Base-by-base conservation (phyloP, 2,113 vertebrate genomes). In the Haemorhous mexicanus region DNA sequence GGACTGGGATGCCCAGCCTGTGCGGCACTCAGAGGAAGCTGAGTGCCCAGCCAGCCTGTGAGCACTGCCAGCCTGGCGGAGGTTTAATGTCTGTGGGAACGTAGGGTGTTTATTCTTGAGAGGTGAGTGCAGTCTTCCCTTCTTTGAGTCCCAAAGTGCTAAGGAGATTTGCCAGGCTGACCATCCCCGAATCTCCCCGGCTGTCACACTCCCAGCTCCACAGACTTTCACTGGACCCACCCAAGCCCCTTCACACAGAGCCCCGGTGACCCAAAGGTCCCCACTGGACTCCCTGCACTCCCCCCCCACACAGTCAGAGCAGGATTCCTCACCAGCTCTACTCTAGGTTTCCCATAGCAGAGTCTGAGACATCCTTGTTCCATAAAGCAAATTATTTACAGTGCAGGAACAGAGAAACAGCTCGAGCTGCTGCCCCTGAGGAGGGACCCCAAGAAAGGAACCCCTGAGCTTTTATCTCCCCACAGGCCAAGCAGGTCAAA, bases 1-100 rank as follows among this genome's bases (percentile, higher is more conserved):
- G 1, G 0, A 4, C 0, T 0, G 5, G n/a, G 47, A 8, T 1
- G 5, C 37, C 8, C 35, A 4, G 63, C 28, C 1, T 2, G 3
- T 0, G 12, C 0, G 2, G 39, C 52, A 11, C 39, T 28, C 12
- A 4, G 16, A 16, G 41, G 6, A 27, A 52, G 27, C 43, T 11
- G 10, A 49, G 44, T 1, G 1, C 19, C 0, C n/a, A 10, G 2
- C 47, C 61, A 33, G 47, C 23, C 15, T 55, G 32, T 0, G 1
- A 39, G 47, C 16, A 19, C 11, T 35, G 41, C 43, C 66, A 27
- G 30, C 26, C 24, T 53, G 28, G 2, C 0, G 0, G 41, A 56
- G 39, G 44, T n/a, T 58, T 58, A 27, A 62, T 9, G 49, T 37
- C n/a, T 17, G 19, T 6, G 49, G 17, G 28, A 64, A 61, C 55